Conservation (phyloP, 1,140 invertebrate genomes). For the Hylaeus anthracinus region DNA sequence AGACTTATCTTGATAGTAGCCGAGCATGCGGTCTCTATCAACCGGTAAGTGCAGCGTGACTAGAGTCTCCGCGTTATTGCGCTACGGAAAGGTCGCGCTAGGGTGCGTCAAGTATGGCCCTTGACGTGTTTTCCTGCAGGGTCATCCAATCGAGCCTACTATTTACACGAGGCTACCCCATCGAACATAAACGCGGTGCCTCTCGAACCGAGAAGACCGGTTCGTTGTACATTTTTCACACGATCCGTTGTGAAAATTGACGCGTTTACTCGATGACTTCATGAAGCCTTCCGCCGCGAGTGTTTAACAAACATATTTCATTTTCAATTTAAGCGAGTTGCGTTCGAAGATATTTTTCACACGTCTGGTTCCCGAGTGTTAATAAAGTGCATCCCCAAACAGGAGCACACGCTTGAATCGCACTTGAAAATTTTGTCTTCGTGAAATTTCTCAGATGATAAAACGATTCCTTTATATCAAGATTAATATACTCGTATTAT, state of each 20-base stretch:
- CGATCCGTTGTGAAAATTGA: conserved; percentile 21
- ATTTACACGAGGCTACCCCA: conserved; percentile 48
- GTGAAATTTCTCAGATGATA: too few relatives aligned
- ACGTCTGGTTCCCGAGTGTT: not conserved
- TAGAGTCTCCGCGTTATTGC: conserved; percentile 3
- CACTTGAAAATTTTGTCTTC: too few relatives aligned
- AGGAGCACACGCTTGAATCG: too few relatives aligned
- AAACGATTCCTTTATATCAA: too few relatives aligned
- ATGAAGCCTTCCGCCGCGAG: not conserved
- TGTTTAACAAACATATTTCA: not conserved
- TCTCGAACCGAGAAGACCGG: conserved; percentile 37
- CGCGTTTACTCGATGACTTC: conserved; percentile 31
- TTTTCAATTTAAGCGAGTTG: not conserved
- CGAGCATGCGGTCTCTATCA: not conserved
- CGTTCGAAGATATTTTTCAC: not conserved
- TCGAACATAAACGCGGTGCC: conserved; percentile 31
- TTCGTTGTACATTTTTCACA: conserved; percentile 36
- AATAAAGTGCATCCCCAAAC: not conserved
- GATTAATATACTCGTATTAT: too few relatives aligned
- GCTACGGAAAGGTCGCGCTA: conserved; percentile 31
- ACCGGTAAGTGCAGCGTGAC: not conserved
- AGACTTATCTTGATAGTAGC: not conserved
- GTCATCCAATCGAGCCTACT: conserved; percentile 45
- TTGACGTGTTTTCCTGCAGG: conserved; percentile 50
- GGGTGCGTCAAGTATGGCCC: conserved; percentile 44